phyloP scores from a whole-genome alignment of 2,797 vertebrate species.

The Neopelma chrysocephalum region DNA sequence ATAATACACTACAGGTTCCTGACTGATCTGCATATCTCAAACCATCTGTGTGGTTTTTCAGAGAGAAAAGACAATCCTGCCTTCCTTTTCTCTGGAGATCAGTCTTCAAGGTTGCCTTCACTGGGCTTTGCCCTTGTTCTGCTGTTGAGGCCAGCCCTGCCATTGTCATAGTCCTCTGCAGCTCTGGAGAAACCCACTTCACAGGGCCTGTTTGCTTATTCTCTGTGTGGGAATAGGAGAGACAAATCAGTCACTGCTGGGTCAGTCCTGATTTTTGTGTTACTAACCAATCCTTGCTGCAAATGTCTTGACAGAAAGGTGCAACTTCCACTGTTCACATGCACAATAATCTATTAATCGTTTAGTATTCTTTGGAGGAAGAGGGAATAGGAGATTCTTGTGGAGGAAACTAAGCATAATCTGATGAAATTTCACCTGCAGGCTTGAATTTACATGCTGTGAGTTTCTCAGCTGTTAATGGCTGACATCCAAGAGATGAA shows the following conservation, averaged over 20 bases:
- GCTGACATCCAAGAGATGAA: background rate
- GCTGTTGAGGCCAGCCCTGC: background rate
- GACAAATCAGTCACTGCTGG: background rate
- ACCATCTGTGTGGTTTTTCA: background rate
- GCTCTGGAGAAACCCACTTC: background rate
- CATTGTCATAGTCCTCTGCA: background rate
- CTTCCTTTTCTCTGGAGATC: background rate
- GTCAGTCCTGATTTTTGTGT: background rate
- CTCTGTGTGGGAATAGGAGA: background rate
- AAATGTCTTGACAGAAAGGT: background rate
- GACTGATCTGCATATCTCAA: background rate
- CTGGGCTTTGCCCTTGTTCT: background rate
- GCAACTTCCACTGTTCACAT: background rate
- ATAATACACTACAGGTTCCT: background rate
- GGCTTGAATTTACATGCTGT: constrained; percentile 9
- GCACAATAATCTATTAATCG: background rate
- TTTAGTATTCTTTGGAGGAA: background rate
- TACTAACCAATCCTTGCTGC: background rate
- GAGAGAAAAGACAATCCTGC: background rate
- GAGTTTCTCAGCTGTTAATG: background rate
- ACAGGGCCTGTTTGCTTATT: background rate
- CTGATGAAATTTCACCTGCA: background rate
- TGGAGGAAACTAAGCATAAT: background rate
- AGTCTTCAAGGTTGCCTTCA: background rate
- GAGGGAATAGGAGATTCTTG: background rate